A percentile compares a stretch with the other conserved stretches of the same genome.
Evolutionary conservation across 30 jellyfish, hydroid and myxozoan genomes (phyloP).

Genomic region (Hydractinia symbiolongicarpus): DNA sequence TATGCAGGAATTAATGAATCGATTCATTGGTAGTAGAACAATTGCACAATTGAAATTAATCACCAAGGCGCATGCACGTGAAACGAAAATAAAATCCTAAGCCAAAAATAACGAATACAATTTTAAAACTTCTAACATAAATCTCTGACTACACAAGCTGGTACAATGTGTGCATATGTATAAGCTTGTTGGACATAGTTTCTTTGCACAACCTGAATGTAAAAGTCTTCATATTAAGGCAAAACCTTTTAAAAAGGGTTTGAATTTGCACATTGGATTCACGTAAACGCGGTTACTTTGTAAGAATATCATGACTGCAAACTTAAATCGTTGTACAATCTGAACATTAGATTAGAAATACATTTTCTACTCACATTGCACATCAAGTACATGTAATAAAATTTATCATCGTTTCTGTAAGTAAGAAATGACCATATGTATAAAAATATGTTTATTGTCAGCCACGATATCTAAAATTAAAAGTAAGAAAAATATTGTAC

Average conservation of each 20-base stretch:
- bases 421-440: background rate
- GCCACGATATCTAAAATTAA: background rate
- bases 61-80: constrained; percentile 69
- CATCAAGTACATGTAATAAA: background rate
- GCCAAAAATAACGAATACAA: constrained; percentile 9
- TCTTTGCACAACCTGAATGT: too few relatives aligned
- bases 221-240: too few relatives aligned
- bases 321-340: background rate
- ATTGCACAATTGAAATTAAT: constrained; percentile 53
- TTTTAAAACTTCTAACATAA: background rate
- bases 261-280: too few relatives aligned
- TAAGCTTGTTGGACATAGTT: too few relatives aligned
- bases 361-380: background rate
- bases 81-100: constrained; percentile 59
- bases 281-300: too few relatives aligned
- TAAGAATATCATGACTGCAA: too few relatives aligned
- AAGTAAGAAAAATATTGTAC: background rate
- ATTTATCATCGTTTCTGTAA: background rate
- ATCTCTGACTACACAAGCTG: too few relatives aligned
- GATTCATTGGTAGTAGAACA: constrained; percentile 64
- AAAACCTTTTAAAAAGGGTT: too few relatives aligned
- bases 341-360: too few relatives aligned
- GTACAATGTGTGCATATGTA: too few relatives aligned
- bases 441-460: background rate
- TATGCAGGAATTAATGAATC: constrained; percentile 47